These are phyloP conservation scores for Cephus rjabovi DNA, from an alignment of 2,888 invertebrate genomes.

Conservation along the genomic window DNA sequence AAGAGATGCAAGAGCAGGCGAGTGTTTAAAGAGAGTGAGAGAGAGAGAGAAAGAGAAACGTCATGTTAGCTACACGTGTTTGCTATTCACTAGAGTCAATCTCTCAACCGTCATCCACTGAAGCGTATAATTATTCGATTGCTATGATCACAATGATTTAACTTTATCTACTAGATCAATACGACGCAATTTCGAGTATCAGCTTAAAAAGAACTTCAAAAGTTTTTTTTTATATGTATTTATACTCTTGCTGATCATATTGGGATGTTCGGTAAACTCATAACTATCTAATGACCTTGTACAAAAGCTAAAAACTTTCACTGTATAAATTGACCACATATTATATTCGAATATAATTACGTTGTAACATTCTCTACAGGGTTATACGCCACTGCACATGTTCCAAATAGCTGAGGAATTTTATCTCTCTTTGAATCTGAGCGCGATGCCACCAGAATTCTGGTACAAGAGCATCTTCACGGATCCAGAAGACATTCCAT, in stretches of 20 bases:
- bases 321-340: background rate
- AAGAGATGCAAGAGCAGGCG: constrained; percentile 83
- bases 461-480: constrained; percentile 88
- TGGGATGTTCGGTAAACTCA: background rate
- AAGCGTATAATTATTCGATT: background rate
- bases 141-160: background rate
- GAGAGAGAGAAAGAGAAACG: background rate
- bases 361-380: constrained; percentile 68
- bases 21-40: background rate
- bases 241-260: background rate
- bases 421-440: constrained; percentile 90
- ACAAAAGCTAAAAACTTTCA: background rate
- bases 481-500: constrained; percentile 80
- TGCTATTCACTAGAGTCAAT: background rate
- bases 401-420: constrained; percentile 92
- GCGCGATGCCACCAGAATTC: constrained; percentile 86
- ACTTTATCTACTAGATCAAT: background rate
- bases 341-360: background rate
- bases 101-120: background rate
- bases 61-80: background rate
- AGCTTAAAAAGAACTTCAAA: background rate
- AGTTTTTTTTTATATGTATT: background rate
- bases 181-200: background rate
- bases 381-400: constrained; percentile 84
- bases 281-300: background rate